Percentiles rank a stretch among this genome's conserved stretches.
Evolutionary conservation across 2,113 vertebrate genomes (phyloP).

Genomic region (Vicugna pacos): DNA sequence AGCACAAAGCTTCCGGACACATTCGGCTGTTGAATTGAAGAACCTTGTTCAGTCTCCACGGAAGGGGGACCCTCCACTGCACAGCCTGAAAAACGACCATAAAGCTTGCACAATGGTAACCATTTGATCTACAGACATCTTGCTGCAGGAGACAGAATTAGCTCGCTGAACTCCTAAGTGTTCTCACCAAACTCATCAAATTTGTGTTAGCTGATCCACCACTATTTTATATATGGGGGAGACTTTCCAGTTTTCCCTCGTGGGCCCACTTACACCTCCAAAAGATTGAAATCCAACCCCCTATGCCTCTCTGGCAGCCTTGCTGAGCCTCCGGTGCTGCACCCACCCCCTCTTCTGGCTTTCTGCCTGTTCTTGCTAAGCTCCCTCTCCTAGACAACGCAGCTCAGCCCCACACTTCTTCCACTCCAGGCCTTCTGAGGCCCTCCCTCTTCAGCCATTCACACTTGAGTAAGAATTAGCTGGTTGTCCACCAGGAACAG

Average conservation of each 20-base stretch:
- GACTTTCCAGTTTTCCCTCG: background rate
- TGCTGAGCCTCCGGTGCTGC: accelerated
- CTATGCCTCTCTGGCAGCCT: background rate
- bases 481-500: background rate
- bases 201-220: background rate
- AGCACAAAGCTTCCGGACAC: background rate
- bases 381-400: background rate
- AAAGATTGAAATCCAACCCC: background rate
- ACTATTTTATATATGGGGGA: background rate
- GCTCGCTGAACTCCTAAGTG: too few relatives aligned
- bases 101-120: background rate
- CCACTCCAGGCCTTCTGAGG: background rate
- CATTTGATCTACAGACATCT: background rate
- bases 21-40: background rate
- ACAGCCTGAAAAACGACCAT: background rate
- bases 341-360: background rate
- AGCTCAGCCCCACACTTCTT: background rate
- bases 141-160: background rate
- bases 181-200: background rate
- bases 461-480: background rate
- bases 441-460: background rate
- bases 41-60: background rate
- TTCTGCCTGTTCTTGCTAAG: background rate
- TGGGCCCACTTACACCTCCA: background rate
- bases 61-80: background rate